Conservation (phyloP, 2,113 vertebrate species). For the Cathartes aura region DNA sequence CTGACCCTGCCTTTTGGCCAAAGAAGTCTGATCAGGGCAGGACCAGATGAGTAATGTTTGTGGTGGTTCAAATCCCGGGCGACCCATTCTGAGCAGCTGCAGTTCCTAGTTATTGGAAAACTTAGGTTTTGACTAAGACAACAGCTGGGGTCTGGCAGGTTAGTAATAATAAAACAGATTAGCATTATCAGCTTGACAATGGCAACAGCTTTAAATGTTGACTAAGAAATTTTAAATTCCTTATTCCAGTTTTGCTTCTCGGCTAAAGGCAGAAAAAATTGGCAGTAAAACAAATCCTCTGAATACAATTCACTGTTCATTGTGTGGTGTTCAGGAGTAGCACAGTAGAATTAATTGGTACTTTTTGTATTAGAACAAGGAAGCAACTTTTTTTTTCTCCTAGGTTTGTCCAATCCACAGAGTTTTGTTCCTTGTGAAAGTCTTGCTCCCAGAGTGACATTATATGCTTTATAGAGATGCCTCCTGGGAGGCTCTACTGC, state of each 20-base stretch:
- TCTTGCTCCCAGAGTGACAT: background rate
- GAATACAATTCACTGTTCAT: background rate
- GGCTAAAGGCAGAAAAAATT: background rate
- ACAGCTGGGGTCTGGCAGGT: constrained; percentile 22
- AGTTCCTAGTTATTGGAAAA: constrained; percentile 43
- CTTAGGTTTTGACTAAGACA: constrained; percentile 24
- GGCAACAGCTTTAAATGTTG: background rate
- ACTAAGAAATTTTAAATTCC: background rate
- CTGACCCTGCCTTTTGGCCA: constrained; percentile 65
- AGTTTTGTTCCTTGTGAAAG: background rate
- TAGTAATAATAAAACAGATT: background rate
- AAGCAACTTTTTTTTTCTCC: background rate
- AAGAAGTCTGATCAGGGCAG: constrained; percentile 47
- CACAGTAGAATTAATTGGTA: background rate
- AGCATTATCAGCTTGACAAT: background rate
- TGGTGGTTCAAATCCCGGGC: constrained; percentile 18
- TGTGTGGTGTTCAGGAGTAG: background rate
- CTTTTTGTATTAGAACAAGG: background rate
- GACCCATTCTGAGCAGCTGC: constrained; percentile 45
- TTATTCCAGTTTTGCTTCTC: background rate
- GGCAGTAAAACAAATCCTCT: background rate
- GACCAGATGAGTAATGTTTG: constrained; percentile 63
- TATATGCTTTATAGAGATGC: background rate
- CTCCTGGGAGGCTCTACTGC: background rate
- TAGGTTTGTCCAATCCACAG: background rate